Evolutionary conservation across 2,888 invertebrate species (phyloP), one percentile per base, ranked within the genome.

Genomic region (Pseudococcus longispinus): DNA sequence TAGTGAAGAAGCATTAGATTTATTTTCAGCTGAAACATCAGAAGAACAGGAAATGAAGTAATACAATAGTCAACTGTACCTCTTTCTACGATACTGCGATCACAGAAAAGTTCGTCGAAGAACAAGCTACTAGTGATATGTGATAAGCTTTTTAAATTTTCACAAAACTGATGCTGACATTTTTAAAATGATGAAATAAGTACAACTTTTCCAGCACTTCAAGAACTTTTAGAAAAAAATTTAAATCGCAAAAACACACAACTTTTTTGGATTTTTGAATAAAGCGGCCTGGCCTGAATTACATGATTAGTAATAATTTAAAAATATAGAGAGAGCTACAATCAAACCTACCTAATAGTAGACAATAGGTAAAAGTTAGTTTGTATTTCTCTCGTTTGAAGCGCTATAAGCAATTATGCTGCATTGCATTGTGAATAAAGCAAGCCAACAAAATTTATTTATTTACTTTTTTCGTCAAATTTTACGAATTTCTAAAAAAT

Each of bases 381-480:
- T 70, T 0, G 26, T 26, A 13, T 26, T 70, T 37, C 26, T 1
- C 5, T 26, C 70, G 13, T 6, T 3, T 29, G 26, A 18, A 29
- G 26, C 29, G 70, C 29, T 13, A 3, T 70, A 26, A 15, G 9
- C 23, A 18, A 4, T 70, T 15, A 13, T 70, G 15, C 29, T 70
- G 70, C 29, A 29, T 5, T 18, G n/a, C 0, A 26, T 29, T 11
- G 44, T 13, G 2, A 8, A 46, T 9, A 9, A 44, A 44, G 44
- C 65, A 74, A 74, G 32, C 74, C 20, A 77, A 42, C 2, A 80
- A 80, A 80, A 37, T 15, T 80, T 80, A 20, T 42, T 42, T 80
- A 80, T 80, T 80, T 32, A 42, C 42, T 8, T 80, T 80, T 42
- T 42, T 80, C 20, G 9, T 42, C 18, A 37, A n/a, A 20, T 20